Percentiles rank a stretch among this genome's conserved stretches.
phyloP scores from a whole-genome alignment of 2,888 invertebrate genomes.

The Melanophora roralis region DNA sequence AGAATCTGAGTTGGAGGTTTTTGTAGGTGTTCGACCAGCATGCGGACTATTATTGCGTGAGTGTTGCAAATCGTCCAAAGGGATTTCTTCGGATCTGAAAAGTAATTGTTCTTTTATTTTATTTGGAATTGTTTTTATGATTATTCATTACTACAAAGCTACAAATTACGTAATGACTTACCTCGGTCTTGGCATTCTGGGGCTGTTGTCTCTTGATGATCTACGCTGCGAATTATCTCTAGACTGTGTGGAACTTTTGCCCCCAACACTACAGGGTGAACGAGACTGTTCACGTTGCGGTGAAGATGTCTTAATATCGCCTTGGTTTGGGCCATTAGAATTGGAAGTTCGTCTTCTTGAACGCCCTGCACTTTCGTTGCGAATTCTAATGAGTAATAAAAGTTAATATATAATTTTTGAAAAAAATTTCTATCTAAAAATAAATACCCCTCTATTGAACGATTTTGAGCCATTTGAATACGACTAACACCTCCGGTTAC shows the following conservation, averaged over 20 bases:
- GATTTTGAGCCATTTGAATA: slow-evolving; percentile 75
- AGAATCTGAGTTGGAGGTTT: slow-evolving; percentile 73
- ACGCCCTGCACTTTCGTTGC: slow-evolving; percentile 71
- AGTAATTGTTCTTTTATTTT: not conserved
- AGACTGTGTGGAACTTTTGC: slow-evolving; percentile 76
- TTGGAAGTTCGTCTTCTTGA: slow-evolving; percentile 78
- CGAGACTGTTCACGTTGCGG: slow-evolving; percentile 74
- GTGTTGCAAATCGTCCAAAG: slow-evolving; percentile 86
- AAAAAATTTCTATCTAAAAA: not conserved
- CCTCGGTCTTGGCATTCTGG: slow-evolving; percentile 83
- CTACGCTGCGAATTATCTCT: slow-evolving; percentile 74
- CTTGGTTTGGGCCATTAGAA: slow-evolving; percentile 76
- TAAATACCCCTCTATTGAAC: slow-evolving; percentile 74
- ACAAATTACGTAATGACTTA: slow-evolving; percentile 51
- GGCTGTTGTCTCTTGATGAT: slow-evolving; percentile 82
- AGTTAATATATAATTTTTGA: not conserved
- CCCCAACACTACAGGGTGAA: slow-evolving; percentile 75
- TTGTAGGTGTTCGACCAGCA: slow-evolving; percentile 64
- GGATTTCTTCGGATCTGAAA: slow-evolving; percentile 84
- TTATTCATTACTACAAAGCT: not conserved
- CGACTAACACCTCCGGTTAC: slow-evolving; percentile 74
- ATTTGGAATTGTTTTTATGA: not conserved
- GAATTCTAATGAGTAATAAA: slow-evolving; percentile 65
- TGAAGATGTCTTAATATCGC: slow-evolving; percentile 56
- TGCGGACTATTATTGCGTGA: slow-evolving; percentile 78